A percentile compares a stretch with the other conserved stretches of the same genome.
Conservation (phyloP, 2,113 vertebrate species). For the Hoplias malabaricus region DNA sequence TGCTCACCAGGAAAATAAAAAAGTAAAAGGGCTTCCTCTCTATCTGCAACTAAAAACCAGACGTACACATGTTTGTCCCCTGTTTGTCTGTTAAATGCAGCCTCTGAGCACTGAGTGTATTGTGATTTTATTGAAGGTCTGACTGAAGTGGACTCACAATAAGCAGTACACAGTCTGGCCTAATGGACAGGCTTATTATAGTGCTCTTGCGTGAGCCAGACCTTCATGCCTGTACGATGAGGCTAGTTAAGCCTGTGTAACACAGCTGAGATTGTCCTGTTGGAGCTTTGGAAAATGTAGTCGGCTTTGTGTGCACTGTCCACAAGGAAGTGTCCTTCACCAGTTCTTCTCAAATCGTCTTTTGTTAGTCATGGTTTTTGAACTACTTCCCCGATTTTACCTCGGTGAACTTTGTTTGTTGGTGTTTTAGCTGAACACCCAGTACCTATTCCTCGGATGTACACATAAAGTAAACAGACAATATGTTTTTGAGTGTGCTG, state of each 20-base stretch:
- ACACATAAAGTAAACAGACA: too few relatives aligned
- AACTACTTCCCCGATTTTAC: not conserved
- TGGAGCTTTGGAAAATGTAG: not conserved
- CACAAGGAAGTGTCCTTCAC: not conserved
- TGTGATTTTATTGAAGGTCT: conserved; percentile 34
- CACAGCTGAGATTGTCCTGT: not conserved
- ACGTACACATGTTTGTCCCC: not conserved
- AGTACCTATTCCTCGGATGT: too few relatives aligned
- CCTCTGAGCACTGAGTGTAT: not conserved
- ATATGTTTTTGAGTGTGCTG: too few relatives aligned
- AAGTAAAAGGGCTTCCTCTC: not conserved
- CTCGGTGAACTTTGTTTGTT: too few relatives aligned
- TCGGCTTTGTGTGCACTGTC: not conserved
- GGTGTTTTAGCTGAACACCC: too few relatives aligned
- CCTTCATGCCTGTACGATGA: not conserved
- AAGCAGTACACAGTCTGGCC: not conserved
- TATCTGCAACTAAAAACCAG: not conserved
- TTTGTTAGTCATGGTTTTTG: not conserved
- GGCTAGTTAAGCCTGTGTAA: not conserved
- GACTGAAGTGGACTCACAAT: not conserved
- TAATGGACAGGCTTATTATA: conserved; percentile 2
- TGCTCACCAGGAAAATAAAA: not conserved
- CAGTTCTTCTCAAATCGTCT: not conserved
- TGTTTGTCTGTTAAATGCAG: not conserved
- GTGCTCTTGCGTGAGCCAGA: not conserved